Conservation (phyloP, 1,140 invertebrate genomes). For the Rhopalosiphum maidis region DNA sequence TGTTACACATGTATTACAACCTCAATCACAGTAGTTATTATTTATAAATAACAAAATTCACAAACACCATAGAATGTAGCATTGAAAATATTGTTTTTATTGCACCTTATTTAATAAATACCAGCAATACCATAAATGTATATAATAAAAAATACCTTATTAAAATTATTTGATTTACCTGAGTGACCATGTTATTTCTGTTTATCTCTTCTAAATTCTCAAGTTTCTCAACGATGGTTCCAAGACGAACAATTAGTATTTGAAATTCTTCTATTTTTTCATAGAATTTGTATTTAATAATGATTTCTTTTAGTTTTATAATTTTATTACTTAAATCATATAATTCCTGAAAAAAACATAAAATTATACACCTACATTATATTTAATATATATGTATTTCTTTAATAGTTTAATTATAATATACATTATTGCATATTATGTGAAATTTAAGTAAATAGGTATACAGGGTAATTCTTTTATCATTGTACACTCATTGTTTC, state of each 20-base stretch:
- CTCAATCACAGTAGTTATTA: no score
- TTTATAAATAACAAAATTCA: no score
- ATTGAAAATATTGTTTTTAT: no score
- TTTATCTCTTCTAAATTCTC: background rate
- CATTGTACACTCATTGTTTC: no score
- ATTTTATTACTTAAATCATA: background rate
- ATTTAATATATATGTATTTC: background rate
- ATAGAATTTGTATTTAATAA: background rate
- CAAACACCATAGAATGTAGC: no score
- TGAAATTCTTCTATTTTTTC: slow-evolving; percentile 16
- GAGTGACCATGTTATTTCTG: background rate
- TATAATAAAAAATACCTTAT: background rate
- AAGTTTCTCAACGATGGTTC: background rate
- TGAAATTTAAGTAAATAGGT: no score
- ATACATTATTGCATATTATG: background rate
- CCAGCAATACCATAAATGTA: background rate
- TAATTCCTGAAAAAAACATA: background rate
- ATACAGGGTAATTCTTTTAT: background rate
- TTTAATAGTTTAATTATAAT: background rate
- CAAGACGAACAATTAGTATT: background rate
- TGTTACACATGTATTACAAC: no score
- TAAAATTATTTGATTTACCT: background rate
- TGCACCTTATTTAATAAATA: background rate
- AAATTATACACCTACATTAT: background rate
- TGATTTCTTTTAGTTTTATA: background rate